A percentile compares a stretch with the other conserved stretches of the same genome.
Evolutionary conservation across 2,113 vertebrate species (phyloP).

Genomic region (Megaceryle torquata): DNA sequence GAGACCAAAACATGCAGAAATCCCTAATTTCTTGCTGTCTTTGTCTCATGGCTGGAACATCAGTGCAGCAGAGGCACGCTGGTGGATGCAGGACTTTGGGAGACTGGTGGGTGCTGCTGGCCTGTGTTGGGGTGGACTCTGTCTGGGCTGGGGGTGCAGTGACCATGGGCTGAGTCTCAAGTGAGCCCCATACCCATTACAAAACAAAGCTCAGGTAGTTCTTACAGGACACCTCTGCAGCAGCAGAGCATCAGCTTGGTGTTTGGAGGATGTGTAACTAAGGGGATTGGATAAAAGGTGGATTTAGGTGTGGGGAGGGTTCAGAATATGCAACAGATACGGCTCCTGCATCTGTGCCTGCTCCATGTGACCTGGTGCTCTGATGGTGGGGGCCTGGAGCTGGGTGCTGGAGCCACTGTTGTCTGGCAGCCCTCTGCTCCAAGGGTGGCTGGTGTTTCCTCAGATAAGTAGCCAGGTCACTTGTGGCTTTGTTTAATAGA

Average conservation of each 20-base stretch:
- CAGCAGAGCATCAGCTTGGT: not conserved
- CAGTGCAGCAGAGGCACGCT: accelerated
- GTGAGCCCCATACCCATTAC: not conserved
- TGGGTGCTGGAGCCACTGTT: not conserved
- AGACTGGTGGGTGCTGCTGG: not conserved
- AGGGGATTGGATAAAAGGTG: not conserved
- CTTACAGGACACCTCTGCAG: not conserved
- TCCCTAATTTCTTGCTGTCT: not conserved
- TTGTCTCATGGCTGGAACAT: not conserved
- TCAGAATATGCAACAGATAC: accelerated
- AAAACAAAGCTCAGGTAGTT: not conserved
- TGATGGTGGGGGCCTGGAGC: not conserved
- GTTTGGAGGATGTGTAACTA: accelerated
- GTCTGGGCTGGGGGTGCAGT: not conserved
- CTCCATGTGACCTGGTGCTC: not conserved
- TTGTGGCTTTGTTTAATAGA: not conserved
- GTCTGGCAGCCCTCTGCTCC: not conserved
- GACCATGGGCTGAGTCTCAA: accelerated
- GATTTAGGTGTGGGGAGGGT: not conserved
- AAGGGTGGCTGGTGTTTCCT: not conserved
- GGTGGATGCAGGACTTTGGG: not conserved
- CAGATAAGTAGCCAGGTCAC: not conserved
- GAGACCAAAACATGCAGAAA: not conserved
- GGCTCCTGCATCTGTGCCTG: not conserved
- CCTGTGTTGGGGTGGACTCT: not conserved